Conservation (phyloP, 2,113 vertebrate genomes). For the Aldabrachelys gigantea region DNA sequence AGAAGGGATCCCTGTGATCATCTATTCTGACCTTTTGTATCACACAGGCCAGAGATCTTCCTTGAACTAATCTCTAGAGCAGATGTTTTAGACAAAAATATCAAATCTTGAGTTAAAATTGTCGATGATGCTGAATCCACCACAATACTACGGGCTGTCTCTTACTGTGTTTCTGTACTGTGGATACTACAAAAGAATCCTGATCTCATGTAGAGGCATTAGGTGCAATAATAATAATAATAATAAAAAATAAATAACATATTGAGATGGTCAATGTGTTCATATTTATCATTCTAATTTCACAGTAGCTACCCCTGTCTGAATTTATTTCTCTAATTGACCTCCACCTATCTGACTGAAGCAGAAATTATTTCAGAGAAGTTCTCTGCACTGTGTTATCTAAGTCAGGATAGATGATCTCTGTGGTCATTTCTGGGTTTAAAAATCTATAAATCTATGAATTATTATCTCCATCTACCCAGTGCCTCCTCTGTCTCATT, state of each 20-base stretch:
- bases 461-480: too few species aligned
- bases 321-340: not conserved
- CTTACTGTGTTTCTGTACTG: not conserved
- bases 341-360: not conserved
- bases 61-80: too few species aligned
- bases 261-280: not conserved
- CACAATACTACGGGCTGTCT: not conserved
- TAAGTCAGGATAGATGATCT: too few species aligned
- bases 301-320: not conserved
- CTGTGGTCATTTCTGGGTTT: too few species aligned
- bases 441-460: too few species aligned
- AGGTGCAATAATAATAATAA: not conserved
- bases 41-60: too few species aligned
- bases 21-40: too few species aligned
- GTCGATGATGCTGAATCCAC: too few species aligned
- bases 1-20: too few species aligned
- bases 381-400: not conserved
- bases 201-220: not conserved
- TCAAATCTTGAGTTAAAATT: too few species aligned
- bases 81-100: too few species aligned
- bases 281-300: not conserved
- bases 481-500: not conserved
- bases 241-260: not conserved
- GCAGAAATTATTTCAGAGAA: not conserved
- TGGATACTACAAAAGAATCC: not conserved